phyloP scores from a whole-genome alignment of 2,888 invertebrate genomes.

The Melieria crassipennis region DNA sequence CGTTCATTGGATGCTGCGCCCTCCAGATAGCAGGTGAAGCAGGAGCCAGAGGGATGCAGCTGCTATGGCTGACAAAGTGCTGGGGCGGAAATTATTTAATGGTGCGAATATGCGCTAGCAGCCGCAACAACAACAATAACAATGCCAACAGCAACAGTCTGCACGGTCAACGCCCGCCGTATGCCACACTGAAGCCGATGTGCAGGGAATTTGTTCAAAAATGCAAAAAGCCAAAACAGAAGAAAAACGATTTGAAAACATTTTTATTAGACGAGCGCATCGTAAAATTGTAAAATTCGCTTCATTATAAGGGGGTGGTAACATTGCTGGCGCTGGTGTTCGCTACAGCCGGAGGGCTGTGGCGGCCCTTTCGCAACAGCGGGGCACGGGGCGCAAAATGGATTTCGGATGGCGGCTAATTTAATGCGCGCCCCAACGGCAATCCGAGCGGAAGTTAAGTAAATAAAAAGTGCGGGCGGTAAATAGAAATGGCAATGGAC shows the following conservation, averaged over 20 bases:
- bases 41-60: too few species aligned
- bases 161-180: too few species aligned
- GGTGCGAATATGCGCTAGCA: conserved; percentile 8
- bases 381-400: background rate
- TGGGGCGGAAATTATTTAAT: conserved; percentile 27
- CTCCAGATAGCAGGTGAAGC: too few species aligned
- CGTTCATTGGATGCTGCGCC: too few species aligned
- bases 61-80: background rate
- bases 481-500: too few species aligned
- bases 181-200: too few species aligned
- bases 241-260: conserved; percentile 22
- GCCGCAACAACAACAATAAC: background rate
- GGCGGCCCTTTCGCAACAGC: too few species aligned
- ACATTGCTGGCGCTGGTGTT: too few species aligned
- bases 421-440: conserved; percentile 2
- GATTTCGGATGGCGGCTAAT: background rate
- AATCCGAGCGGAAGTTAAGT: background rate
- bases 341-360: too few species aligned
- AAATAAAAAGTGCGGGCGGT: background rate
- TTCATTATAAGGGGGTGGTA: background rate
- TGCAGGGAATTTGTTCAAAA: too few species aligned
- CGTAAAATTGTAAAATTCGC: background rate
- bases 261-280: background rate
- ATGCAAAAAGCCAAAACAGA: conserved; percentile 3
- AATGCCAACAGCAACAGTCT: too few species aligned